These are phyloP conservation scores for Eristalinus aeneus DNA, from an alignment of 2,888 invertebrate genomes.

Conservation along the genomic window DNA sequence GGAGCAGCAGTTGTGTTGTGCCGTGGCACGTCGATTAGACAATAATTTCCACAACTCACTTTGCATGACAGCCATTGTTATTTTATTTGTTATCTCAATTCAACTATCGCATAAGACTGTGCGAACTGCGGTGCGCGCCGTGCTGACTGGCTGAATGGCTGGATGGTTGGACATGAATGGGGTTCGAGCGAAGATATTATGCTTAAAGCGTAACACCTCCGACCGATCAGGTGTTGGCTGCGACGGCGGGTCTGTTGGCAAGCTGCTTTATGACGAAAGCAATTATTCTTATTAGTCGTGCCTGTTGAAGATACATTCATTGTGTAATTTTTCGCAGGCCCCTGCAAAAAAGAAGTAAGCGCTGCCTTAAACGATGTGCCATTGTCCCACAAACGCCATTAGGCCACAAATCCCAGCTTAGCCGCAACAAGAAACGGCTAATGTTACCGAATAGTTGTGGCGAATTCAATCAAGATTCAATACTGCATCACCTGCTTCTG, in stretches of 20 bases:
- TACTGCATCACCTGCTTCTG: constrained; percentile 58
- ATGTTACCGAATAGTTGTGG: constrained; percentile 62
- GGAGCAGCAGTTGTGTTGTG: constrained; percentile 54
- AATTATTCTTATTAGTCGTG: constrained; percentile 69
- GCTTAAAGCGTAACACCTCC: constrained; percentile 58
- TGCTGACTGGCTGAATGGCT: constrained; percentile 42
- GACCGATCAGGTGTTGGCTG: constrained; percentile 67
- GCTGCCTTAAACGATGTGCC: constrained; percentile 21
- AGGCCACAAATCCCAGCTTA: constrained; percentile 64
- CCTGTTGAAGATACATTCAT: constrained; percentile 4
- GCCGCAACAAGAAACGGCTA: constrained; percentile 45
- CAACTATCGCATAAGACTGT: constrained; percentile 66
- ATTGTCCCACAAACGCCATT: constrained; percentile 58
- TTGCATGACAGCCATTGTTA: constrained; percentile 71
- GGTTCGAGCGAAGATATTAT: constrained; percentile 36
- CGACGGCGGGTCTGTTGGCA: constrained; percentile 29
- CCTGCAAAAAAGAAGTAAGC: constrained; percentile 1
- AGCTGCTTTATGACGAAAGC: constrained; percentile 67
- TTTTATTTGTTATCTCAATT: constrained; percentile 70
- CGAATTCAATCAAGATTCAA: constrained; percentile 31
- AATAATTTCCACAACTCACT: constrained; percentile 71
- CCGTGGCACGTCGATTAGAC: constrained; percentile 66
- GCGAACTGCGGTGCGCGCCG: constrained; percentile 39
- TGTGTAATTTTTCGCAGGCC: constrained; percentile 43
- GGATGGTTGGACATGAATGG: constrained; percentile 62